Base-by-base conservation (phyloP, 2,113 vertebrate genomes). In the Pantherophis guttatus region DNA sequence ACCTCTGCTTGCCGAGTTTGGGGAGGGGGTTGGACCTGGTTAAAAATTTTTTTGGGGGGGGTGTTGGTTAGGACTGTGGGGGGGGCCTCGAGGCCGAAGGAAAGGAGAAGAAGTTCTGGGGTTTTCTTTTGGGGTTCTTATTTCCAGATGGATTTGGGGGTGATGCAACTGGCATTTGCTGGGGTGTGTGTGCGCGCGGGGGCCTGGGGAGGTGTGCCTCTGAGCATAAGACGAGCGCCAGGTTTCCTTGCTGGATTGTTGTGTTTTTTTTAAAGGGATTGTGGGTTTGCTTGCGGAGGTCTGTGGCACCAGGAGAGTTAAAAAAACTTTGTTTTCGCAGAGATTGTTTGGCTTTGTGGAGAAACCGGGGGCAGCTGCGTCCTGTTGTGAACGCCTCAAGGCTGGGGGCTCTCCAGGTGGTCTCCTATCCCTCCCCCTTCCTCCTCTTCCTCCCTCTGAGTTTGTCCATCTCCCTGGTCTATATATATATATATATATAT, bases 351-450 rank as follows among this genome's bases (percentile, higher is more conserved):
- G 24, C 89, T 19, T 29, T 17, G 87, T 13, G 52, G 70, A 50
- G n/a, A 29, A 44, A 8, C 24, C 33, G 0, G 6, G 70, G 92
- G 23, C 92, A 93, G 75, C 88, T 93, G 92, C 52, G 44, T 93
- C 92, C 92, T 93, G 92, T 93, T 93, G 88, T 93, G 92, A 7
- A 33, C 11, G 52, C 17, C 88, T 59, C 92, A 50, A 89, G 92
- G 88, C 70, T 21, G 23, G 17, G 44, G 19, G 4, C 26, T 33
- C 12, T 86, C 65, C 92, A 93, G 92, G 92, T 93, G 88, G 92
- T 88, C 33, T 50, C 52, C 50, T 65, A 2, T 13, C 48, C 48
- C 21, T 13, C 23, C 86, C 26, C 17, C 15, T 6, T 13, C n/a
- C 29, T 26, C 23, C 5, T 57, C 39, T 2, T 9, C 24, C 9